Conservation (phyloP, 2,888 invertebrate species). For the Syrphus vitripennis region DNA sequence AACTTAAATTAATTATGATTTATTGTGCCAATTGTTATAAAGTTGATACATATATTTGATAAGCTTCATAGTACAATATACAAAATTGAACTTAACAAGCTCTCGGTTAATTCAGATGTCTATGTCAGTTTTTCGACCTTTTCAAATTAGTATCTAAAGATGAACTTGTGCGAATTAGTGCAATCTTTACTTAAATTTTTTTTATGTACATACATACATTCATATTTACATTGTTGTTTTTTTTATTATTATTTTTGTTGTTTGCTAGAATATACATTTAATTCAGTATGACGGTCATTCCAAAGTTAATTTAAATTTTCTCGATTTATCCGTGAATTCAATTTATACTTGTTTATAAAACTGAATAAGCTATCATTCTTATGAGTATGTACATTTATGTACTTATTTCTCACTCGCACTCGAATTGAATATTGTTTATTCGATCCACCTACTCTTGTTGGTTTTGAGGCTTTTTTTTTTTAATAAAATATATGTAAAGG, state of each 20-base stretch:
- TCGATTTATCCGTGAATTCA: slow-evolving; percentile 57
- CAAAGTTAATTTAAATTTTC: slow-evolving; percentile 67
- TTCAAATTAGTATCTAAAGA: slow-evolving; percentile 51
- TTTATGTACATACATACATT: too few species aligned
- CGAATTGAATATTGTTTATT: background rate
- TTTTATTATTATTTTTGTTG: background rate
- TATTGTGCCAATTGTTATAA: slow-evolving; percentile 68
- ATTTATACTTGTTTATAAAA: slow-evolving; percentile 30
- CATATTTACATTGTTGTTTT: background rate
- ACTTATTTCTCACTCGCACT: background rate
- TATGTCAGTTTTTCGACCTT: slow-evolving; percentile 65
- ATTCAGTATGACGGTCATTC: slow-evolving; percentile 69
- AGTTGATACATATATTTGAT: slow-evolving; percentile 67
- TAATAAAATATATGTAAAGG: slow-evolving; percentile 21
- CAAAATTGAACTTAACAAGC: slow-evolving; percentile 52
- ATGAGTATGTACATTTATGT: too few species aligned
- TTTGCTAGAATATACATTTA: slow-evolving; percentile 39
- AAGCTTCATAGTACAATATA: slow-evolving; percentile 34
- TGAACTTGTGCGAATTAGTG: slow-evolving; percentile 43
- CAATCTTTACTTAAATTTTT: slow-evolving; percentile 1
- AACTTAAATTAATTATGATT: slow-evolving; percentile 65
- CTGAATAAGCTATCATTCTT: background rate
- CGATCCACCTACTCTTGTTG: slow-evolving; percentile 35
- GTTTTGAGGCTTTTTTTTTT: slow-evolving; percentile 7
- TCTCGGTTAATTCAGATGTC: slow-evolving; percentile 19